Evolutionary conservation across 2,797 vertebrate genomes (phyloP).

Genomic region (Halcyon badia): DNA sequence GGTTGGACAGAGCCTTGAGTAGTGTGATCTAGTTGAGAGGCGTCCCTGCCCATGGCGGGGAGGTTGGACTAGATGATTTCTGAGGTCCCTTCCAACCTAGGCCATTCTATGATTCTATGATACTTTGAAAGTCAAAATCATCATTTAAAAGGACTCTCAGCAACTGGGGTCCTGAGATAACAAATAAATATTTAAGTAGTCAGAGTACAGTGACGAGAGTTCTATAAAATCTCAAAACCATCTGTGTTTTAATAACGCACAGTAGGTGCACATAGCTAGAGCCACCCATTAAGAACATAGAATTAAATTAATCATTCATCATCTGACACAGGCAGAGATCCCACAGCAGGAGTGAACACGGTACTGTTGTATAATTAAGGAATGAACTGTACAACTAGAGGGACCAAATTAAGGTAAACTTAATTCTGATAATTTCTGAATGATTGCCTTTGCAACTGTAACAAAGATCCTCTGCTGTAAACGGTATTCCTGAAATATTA

Average conservation of each 20-base stretch:
- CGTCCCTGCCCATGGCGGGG: too few species aligned
- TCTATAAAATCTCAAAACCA: slow-evolving; percentile 42
- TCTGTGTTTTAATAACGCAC: slow-evolving; percentile 32
- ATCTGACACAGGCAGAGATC: background rate
- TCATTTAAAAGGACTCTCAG: background rate
- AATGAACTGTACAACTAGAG: background rate
- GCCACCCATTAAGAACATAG: slow-evolving; percentile 3
- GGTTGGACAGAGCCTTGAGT: too few species aligned
- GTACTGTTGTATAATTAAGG: slow-evolving; percentile 8
- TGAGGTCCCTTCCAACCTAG: too few species aligned
- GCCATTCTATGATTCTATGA: too few species aligned
- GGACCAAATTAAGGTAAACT: background rate
- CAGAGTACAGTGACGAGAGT: background rate
- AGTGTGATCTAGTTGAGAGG: too few species aligned
- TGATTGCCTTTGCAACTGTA: background rate
- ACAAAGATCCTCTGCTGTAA: background rate
- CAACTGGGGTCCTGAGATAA: background rate
- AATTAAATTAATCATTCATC: slow-evolving; percentile 43
- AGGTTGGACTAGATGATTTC: too few species aligned
- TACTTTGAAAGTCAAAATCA: slow-evolving; percentile 1
- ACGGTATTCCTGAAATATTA: accelerated
- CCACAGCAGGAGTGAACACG: background rate
- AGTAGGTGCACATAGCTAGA: slow-evolving; percentile 16
- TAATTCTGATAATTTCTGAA: background rate
- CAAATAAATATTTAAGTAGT: slow-evolving; percentile 46